Base-by-base conservation (phyloP, 2,113 vertebrate species). In the Caranx ignobilis region DNA sequence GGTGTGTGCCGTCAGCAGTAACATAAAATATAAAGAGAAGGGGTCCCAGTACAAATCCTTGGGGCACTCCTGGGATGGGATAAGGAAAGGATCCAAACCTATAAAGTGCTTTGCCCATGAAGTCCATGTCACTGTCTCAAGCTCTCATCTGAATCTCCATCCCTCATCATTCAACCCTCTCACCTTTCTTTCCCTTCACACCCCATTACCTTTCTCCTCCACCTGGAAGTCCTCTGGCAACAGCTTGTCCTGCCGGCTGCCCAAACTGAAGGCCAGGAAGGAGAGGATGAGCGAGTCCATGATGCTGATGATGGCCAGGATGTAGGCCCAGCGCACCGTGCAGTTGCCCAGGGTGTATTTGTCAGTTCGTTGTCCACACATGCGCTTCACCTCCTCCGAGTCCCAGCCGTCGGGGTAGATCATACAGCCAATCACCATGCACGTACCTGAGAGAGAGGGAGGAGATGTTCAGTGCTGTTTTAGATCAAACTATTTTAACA, bases 401-500 rank as follows among this genome's bases (percentile, higher is more conserved):
- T 99, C 98, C 98, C 98, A 99, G 19, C 98, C 98, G 0, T 99
- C 98, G 0, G 98, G 98, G 82, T 99, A 99, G 92, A 99, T 99
- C 91, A 99, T 95, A 76, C 98, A 99, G 71, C 98, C 97, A 0
- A 99, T 97, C 93, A 97, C 96, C 88, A 99, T 95, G 81, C 97
- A 97, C 0, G 96, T 96, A 6, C 96, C 98, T 98, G 91, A 52
- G 26, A 3, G 19, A 6, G 43, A 52, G n/a, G 16, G 21, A 69
- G 21, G 21, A 7, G 50, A 39, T 41, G 39, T 41, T 41, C 11
- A 7, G 39, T 8, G 39, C 39, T 41, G 39, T 41, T 26, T 26
- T 26, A 26, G 26, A 26, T 26, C 26, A 26, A 26, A 41, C 3
- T 9, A 7, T 41, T 41, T 72, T 15, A 31, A 71, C 34, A 66